Conservation (phyloP, 37 sponge, comb jelly and placozoan genomes). For the Halichondria panicea region DNA sequence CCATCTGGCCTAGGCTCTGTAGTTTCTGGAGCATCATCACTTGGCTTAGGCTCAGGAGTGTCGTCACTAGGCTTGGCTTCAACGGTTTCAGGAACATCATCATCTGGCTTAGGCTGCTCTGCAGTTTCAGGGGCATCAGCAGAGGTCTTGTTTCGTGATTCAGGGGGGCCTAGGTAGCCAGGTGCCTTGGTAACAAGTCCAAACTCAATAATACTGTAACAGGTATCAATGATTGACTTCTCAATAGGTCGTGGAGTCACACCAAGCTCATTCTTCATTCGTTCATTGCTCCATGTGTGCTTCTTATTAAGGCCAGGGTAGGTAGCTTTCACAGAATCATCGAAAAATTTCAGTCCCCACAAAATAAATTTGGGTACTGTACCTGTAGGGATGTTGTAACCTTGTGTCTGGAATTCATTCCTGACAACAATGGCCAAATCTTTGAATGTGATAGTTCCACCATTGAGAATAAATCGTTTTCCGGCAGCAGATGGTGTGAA, state of each 20-base stretch:
- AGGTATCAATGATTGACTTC: constrained; percentile 73
- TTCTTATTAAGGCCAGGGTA: constrained; percentile 41
- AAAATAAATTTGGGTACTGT: constrained; percentile 47
- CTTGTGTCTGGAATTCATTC: constrained; percentile 76
- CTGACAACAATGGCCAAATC: constrained; percentile 54
- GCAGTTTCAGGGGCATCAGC: not conserved
- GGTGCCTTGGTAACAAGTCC: constrained; percentile 68
- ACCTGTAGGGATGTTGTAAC: constrained; percentile 55
- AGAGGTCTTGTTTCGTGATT: not conserved
- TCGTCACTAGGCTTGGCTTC: not conserved
- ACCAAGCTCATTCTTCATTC: constrained; percentile 69
- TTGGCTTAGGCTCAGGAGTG: not conserved
- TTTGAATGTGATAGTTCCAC: constrained; percentile 21
- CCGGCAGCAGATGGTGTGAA: constrained; percentile 69
- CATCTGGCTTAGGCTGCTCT: not conserved
- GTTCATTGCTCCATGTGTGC: constrained; percentile 35
- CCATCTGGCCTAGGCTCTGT: not conserved
- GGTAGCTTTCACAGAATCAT: constrained; percentile 14
- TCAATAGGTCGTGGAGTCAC: constrained; percentile 48
- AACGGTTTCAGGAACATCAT: not conserved
- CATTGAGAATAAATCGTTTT: constrained; percentile 45
- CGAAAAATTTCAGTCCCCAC: constrained; percentile 51
- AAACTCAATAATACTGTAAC: constrained; percentile 77
- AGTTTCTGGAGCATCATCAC: not conserved
- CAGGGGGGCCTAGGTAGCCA: constrained; percentile 57